Base-by-base conservation (phyloP, 2,113 vertebrate species). In the Typhlomys cinereus region DNA sequence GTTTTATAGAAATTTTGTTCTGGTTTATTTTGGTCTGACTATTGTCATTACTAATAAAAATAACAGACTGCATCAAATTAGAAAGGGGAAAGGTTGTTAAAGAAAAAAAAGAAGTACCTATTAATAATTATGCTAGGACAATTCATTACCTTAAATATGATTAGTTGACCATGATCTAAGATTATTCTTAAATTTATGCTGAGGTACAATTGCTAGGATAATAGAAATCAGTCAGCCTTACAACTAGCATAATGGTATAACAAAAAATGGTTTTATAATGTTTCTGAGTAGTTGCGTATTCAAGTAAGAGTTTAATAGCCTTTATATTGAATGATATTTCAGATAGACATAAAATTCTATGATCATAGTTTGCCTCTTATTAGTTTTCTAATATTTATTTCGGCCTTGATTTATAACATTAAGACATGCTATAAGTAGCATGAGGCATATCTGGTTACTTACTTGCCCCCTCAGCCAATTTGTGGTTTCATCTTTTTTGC, bases 241-340 rank as follows among this genome's bases (percentile, higher is more conserved):
- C 20, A 85, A 88, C 85, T 61, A 21, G 12, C 46, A 64, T 48
- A 46, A 62, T 39, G 12, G 11, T 62, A 64, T 3, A 62, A 9
- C 31, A n/a, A n/a, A n/a, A 52, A 52, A 52, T 52, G 52, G 10
- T 52, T 15, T 52, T 52, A 11, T 9, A 52, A 52, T 52, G 52
- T 52, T 52, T 15, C 9, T 52, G 52, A 52, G 52, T 52, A 11
- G 15, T 52, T 52, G 52, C 9, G 15, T 52, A 15, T 52, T 52
- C 52, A 52, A 52, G 52, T n/a, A n/a, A n/a, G n/a, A n/a, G n/a
- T n/a, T n/a, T n/a, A n/a, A n/a, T n/a, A n/a, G n/a, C n/a, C n/a
- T n/a, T n/a, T n/a, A n/a, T n/a, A n/a, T n/a, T 69, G 50, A 62
- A 21, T 93, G 54, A 79, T 11, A 71, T 64, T 93, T 79, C n/a